A percentile compares a stretch with the other conserved stretches of the same genome.
These are phyloP conservation scores for Mercenaria mercenaria DNA, from an alignment of 1,140 invertebrate genomes.

Conservation along the genomic window DNA sequence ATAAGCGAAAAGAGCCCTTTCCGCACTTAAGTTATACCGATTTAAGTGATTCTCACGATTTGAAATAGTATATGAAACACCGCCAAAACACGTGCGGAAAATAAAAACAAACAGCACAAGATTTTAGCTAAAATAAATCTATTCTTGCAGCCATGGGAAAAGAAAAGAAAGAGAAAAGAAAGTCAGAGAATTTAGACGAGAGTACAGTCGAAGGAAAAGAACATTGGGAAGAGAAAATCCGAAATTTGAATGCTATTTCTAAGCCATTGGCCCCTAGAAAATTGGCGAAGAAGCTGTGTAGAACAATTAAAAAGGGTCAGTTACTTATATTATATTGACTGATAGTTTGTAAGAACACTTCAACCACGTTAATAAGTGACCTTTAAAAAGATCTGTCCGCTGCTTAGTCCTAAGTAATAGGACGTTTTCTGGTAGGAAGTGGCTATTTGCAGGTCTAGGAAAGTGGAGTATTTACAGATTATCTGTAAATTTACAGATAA, in stretches of 20 bases:
- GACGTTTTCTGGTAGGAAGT: too few species aligned
- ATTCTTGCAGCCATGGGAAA: constrained; percentile 74
- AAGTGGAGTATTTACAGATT: too few species aligned
- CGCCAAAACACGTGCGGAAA: neutral
- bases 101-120: neutral
- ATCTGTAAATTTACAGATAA: too few species aligned
- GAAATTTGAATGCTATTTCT: constrained; percentile 92
- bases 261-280: constrained; percentile 97
- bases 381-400: too few species aligned
- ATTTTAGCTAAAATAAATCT: neutral
- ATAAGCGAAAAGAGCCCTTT: too few species aligned
- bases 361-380: too few species aligned
- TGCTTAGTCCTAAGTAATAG: too few species aligned
- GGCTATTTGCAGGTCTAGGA: too few species aligned
- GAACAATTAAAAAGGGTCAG: constrained; percentile 96
- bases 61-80: neutral
- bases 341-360: too few species aligned
- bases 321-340: too few species aligned
- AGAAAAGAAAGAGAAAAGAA: constrained; percentile 80
- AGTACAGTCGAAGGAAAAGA: constrained; percentile 68
- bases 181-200: constrained; percentile 73
- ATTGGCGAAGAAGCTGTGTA: constrained; percentile 96
- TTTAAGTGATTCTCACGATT: too few species aligned
- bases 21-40: too few species aligned
- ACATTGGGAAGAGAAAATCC: constrained; percentile 83